phyloP scores from a whole-genome alignment of 2,113 vertebrate species.

The Jaculus jaculus region DNA sequence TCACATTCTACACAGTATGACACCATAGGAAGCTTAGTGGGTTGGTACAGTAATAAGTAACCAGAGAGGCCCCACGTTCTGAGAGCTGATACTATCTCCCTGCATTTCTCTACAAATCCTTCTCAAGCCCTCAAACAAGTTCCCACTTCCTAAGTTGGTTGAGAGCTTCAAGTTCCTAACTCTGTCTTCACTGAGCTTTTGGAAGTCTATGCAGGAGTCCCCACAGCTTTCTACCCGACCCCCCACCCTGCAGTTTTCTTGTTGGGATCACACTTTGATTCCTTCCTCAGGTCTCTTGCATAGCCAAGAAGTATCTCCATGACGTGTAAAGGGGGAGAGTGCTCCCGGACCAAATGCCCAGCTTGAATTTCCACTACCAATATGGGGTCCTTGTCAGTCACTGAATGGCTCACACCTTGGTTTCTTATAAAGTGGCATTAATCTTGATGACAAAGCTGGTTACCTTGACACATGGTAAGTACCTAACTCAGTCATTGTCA shows the following conservation, averaged over 20 bases:
- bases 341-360: neutral
- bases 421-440: neutral
- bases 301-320: neutral
- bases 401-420: neutral
- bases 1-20: too few species aligned
- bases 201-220: neutral
- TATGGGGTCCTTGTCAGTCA: neutral
- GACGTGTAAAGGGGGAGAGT: neutral
- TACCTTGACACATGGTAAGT: neutral
- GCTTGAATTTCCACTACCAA: neutral
- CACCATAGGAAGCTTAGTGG: too few species aligned
- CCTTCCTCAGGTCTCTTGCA: neutral
- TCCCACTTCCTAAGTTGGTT: slow-evolving; percentile 15
- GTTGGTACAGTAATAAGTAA: neutral
- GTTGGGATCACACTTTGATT: neutral
- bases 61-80: neutral
- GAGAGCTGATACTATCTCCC: neutral
- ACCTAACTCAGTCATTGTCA: neutral
- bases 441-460: neutral
- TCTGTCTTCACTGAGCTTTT: neutral
- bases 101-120: neutral
- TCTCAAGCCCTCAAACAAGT: neutral
- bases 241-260: neutral
- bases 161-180: slow-evolving; percentile 24
- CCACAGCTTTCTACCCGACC: neutral